Percentiles rank a stretch among this genome's conserved stretches.
phyloP scores from a whole-genome alignment of 2,888 invertebrate genomes.

The Rhodophaea formosa region DNA sequence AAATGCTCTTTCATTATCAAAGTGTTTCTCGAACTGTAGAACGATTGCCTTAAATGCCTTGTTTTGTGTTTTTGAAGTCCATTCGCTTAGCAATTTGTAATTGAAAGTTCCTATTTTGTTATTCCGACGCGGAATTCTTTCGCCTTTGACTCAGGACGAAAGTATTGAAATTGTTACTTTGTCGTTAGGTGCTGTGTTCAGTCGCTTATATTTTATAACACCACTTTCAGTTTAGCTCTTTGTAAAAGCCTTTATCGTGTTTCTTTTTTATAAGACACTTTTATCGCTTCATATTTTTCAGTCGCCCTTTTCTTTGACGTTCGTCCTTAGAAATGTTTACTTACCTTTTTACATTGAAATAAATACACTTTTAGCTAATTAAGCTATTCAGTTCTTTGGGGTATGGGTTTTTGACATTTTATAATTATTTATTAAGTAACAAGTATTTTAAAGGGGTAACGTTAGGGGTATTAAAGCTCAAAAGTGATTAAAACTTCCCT shows the following conservation, averaged over 20 bases:
- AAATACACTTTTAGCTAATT: no score
- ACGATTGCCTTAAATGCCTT: neutral
- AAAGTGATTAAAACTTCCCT: no score
- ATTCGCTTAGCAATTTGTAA: slow-evolving; percentile 1
- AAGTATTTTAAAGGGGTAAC: no score
- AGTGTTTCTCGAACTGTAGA: neutral
- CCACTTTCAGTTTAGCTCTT: neutral
- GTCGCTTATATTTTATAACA: neutral
- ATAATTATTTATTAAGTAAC: no score
- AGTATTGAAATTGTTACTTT: slow-evolving; percentile 9
- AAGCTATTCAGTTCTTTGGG: no score
- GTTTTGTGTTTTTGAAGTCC: neutral
- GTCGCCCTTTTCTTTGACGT: no score
- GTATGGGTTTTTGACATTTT: no score
- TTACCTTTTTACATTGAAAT: no score
- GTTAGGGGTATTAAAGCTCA: no score
- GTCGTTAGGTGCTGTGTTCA: neutral
- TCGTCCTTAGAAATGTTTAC: no score
- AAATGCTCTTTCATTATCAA: neutral
- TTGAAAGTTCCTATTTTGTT: neutral
- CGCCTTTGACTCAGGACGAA: neutral
- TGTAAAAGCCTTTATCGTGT: neutral
- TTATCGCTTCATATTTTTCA: no score
- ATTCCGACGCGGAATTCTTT: neutral
- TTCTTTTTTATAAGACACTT: no score